Percentiles rank a stretch among this genome's conserved stretches.
These are phyloP conservation scores for Drosophila picticornis DNA, from an alignment of 2,888 invertebrate genomes.

Conservation along the genomic window DNA sequence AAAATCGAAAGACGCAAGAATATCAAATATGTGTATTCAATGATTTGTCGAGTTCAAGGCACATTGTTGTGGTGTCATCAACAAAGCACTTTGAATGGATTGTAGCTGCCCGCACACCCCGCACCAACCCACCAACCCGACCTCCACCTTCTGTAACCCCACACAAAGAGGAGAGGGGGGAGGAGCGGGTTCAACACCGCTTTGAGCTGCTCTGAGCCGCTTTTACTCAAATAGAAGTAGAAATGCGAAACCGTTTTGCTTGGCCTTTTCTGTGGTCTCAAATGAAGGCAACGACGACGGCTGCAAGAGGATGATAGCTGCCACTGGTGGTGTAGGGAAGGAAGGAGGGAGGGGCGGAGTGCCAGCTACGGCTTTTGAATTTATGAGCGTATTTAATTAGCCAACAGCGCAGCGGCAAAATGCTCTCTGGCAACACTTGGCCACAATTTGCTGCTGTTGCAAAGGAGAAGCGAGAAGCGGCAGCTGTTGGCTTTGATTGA, in stretches of 20 bases:
- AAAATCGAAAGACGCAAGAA: conserved; percentile 5
- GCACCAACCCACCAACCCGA: rapidly evolving
- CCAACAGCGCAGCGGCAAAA: conserved; percentile 44
- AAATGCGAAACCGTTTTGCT: conserved; percentile 46
- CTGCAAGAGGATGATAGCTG: not conserved
- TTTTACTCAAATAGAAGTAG: conserved; percentile 40
- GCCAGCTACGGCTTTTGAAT: conserved; percentile 63
- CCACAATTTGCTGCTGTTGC: conserved; percentile 30
- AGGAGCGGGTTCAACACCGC: not conserved
- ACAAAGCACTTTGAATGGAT: conserved; percentile 53
- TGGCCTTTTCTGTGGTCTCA: conserved; percentile 48
- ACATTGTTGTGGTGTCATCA: conserved; percentile 45
- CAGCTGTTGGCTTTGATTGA: conserved; percentile 74
- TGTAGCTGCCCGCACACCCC: not conserved
- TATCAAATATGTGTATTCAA: conserved; percentile 38
- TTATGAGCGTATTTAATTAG: conserved; percentile 79
- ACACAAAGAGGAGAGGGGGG: no score
- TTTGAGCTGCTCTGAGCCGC: conserved; percentile 50
- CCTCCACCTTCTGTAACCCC: not conserved
- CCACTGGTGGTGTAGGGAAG: no score
- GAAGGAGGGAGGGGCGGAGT: not conserved
- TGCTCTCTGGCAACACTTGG: conserved; percentile 45
- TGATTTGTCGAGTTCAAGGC: conserved; percentile 42
- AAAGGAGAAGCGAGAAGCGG: conserved; percentile 1
- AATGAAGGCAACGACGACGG: conserved; percentile 12